phyloP scores from a whole-genome alignment of 2,888 invertebrate genomes.

The Strigamia maritima region DNA sequence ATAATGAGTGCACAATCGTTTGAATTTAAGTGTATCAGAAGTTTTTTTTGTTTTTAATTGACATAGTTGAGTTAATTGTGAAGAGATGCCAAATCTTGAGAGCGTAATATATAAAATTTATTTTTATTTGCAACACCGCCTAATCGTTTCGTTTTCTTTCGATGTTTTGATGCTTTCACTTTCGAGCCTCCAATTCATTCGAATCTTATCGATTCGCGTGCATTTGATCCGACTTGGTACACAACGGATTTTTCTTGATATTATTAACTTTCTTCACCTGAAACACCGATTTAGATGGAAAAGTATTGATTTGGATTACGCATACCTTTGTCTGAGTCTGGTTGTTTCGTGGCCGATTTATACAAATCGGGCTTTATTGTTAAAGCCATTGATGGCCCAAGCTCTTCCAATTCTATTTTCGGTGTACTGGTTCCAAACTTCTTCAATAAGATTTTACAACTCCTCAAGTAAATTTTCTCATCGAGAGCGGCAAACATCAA shows the following conservation, averaged over 20 bases:
- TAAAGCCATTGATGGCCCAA: conserved; percentile 89
- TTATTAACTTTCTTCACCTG: conserved; percentile 84
- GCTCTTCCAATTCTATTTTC: conserved; percentile 85
- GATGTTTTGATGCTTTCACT: conserved; percentile 74
- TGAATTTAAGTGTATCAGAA: not conserved
- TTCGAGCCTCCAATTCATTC: conserved; percentile 81
- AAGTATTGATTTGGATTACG: too few species aligned
- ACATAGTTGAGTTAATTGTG: conserved; percentile 8
- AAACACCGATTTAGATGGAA: conserved; percentile 46
- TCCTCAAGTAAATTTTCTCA: conserved; percentile 72
- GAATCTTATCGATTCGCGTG: conserved; percentile 90
- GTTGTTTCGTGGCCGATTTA: conserved; percentile 75
- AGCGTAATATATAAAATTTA: conserved; percentile 30
- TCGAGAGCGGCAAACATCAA: conserved; percentile 82
- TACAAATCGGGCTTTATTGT: conserved; percentile 79
- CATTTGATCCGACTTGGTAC: conserved; percentile 83
- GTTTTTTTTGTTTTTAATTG: conserved; percentile 10
- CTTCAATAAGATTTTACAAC: conserved; percentile 73
- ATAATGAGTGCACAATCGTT: not conserved
- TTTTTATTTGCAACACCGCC: conserved; percentile 1
- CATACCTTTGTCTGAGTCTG: conserved; percentile 69
- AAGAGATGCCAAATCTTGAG: not conserved
- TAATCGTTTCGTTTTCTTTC: too few species aligned
- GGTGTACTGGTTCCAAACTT: conserved; percentile 88
- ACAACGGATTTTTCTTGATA: conserved; percentile 78